phyloP scores from a whole-genome alignment of 2,113 vertebrate species.

The Bos indicus region DNA sequence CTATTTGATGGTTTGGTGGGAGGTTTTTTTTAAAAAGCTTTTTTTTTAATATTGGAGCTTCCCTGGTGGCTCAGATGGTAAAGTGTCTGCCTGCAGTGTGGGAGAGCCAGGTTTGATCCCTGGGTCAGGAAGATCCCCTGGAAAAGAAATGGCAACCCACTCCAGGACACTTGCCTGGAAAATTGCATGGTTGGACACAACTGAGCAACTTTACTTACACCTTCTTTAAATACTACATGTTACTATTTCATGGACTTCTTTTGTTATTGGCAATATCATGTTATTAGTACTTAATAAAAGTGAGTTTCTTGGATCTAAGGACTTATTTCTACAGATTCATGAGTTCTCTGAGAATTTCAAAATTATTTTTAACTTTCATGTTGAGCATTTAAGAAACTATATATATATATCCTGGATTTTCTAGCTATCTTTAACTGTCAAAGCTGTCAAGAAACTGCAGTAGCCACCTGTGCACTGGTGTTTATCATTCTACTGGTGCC shows the following conservation, averaged over 20 bases:
- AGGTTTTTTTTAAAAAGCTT: neutral
- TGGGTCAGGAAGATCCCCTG: neutral
- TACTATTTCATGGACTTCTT: neutral
- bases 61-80: neutral
- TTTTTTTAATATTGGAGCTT: neutral
- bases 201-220: neutral
- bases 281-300: neutral
- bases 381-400: neutral
- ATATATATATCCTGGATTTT: neutral
- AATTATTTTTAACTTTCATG: neutral
- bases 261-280: neutral
- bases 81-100: neutral
- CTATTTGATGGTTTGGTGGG: neutral
- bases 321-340: neutral
- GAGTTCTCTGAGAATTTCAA: constrained; percentile 15
- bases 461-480: neutral
- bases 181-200: neutral
- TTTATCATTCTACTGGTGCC: neutral
- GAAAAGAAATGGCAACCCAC: neutral
- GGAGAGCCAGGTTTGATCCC: neutral
- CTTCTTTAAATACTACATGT: neutral
- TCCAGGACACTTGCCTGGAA: neutral
- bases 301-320: neutral
- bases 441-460: neutral
- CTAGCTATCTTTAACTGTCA: neutral